Conservation (phyloP, 2,888 invertebrate genomes). For the Oligia fasciuncula region DNA sequence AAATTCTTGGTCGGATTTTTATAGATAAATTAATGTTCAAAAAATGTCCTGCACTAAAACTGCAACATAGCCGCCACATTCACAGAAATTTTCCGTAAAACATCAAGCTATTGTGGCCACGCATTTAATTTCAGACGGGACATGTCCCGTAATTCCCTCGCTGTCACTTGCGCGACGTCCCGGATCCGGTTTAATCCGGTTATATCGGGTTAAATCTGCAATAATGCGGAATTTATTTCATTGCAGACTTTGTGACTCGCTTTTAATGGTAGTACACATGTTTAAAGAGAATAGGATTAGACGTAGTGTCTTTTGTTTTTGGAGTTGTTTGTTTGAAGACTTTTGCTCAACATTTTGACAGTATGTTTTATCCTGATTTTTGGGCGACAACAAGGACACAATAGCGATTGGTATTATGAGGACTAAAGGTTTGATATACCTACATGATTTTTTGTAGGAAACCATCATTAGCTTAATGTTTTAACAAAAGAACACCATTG, state of each 20-base stretch:
- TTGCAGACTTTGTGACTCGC: slow-evolving; percentile 61
- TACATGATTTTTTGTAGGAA: not conserved
- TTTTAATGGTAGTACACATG: slow-evolving; percentile 56
- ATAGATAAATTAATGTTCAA: not conserved
- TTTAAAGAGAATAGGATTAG: slow-evolving; percentile 43
- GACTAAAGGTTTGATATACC: not conserved
- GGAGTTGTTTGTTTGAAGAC: not conserved
- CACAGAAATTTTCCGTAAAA: slow-evolving; percentile 57
- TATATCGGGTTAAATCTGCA: slow-evolving; percentile 74
- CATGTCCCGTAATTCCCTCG: slow-evolving; percentile 66
- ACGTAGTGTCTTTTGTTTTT: slow-evolving; percentile 24
- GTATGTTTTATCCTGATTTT: not conserved
- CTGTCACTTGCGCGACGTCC: slow-evolving; percentile 70
- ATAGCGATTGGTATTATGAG: not conserved
- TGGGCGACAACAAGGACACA: not conserved
- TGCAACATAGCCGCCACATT: slow-evolving; percentile 38
- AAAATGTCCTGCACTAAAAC: slow-evolving; percentile 14
- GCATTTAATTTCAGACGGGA: slow-evolving; percentile 68
- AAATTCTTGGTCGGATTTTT: not conserved
- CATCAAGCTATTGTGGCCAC: slow-evolving; percentile 64
- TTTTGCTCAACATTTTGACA: not conserved
- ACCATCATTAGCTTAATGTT: not conserved
- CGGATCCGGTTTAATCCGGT: slow-evolving; percentile 72
- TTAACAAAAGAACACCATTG: too few relatives aligned
- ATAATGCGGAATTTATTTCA: slow-evolving; percentile 73